phyloP scores from a whole-genome alignment of 2,797 vertebrate species.

The Graptemys geographica region DNA sequence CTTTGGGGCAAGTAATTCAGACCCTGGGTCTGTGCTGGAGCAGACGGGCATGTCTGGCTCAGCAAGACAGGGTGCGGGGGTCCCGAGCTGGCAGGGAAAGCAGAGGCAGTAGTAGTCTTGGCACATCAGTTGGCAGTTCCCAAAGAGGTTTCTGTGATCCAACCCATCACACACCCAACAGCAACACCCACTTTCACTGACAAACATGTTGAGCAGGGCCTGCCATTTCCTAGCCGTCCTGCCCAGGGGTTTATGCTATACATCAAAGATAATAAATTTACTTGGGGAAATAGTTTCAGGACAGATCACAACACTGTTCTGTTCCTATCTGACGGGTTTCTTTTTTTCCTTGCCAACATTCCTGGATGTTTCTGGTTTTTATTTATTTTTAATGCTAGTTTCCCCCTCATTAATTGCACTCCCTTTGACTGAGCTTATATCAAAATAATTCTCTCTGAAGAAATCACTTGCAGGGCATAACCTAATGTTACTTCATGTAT shows the following conservation, averaged over 20 bases:
- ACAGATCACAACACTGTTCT: conserved; percentile 35
- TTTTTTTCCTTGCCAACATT: conserved; percentile 60
- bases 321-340: conserved; percentile 22
- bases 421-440: conserved; percentile 4
- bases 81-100: too few relatives aligned
- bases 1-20: too few relatives aligned
- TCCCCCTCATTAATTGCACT: conserved; percentile 42
- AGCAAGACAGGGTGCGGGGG: too few relatives aligned
- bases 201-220: neutral
- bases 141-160: too few relatives aligned
- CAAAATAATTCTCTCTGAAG: conserved; percentile 40
- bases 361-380: conserved; percentile 43
- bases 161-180: neutral
- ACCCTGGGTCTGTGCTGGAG: too few relatives aligned
- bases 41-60: too few relatives aligned
- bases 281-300: conserved; percentile 50
- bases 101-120: too few relatives aligned
- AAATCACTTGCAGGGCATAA: conserved; percentile 26
- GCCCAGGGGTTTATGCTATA: conserved; percentile 7
- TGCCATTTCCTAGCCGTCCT: neutral
- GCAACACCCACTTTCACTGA: neutral
- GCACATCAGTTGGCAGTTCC: too few relatives aligned
- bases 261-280: conserved; percentile 48
- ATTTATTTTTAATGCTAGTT: conserved; percentile 40
- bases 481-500: conserved; percentile 38